phyloP scores from a whole-genome alignment of 1,140 invertebrate genomes.

The Calycopis cecrops region DNA sequence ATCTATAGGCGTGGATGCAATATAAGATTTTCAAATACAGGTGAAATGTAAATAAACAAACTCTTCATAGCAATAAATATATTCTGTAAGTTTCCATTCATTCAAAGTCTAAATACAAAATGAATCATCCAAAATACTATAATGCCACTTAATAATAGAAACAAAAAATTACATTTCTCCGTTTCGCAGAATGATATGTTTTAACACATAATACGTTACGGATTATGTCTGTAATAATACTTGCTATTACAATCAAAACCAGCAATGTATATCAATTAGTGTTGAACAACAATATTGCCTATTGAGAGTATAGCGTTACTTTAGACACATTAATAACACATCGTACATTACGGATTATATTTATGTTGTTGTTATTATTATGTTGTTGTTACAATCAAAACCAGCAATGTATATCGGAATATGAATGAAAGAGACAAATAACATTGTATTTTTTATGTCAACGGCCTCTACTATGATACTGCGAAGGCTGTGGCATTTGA shows the following conservation, averaged over 20 bases:
- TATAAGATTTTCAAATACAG: no score
- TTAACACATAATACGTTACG: slow-evolving; percentile 24
- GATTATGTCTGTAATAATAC: slow-evolving; percentile 33
- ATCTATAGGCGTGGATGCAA: no score
- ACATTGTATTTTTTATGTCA: slow-evolving; percentile 66
- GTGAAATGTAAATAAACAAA: no score
- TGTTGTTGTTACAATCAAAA: slow-evolving; percentile 38
- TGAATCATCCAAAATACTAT: no score
- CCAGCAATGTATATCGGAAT: slow-evolving; percentile 35
- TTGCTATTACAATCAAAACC: slow-evolving; percentile 36
- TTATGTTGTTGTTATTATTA: slow-evolving; percentile 27
- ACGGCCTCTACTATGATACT: slow-evolving; percentile 63
- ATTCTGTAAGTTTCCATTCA: no score
- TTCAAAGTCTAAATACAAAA: no score
- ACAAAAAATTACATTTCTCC: no score
- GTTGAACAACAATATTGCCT: slow-evolving; percentile 17
- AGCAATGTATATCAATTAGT: slow-evolving; percentile 28
- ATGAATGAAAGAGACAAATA: slow-evolving; percentile 45
- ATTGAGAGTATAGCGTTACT: slow-evolving; percentile 31
- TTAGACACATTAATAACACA: slow-evolving; percentile 31
- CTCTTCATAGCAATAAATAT: no score
- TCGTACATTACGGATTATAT: slow-evolving; percentile 29
- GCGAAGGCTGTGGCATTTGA: slow-evolving; percentile 35
- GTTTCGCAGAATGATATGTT: background rate
- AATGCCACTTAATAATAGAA: no score